These are phyloP conservation scores for Lapara coniferarum DNA, from an alignment of 2,888 invertebrate genomes.

Conservation along the genomic window DNA sequence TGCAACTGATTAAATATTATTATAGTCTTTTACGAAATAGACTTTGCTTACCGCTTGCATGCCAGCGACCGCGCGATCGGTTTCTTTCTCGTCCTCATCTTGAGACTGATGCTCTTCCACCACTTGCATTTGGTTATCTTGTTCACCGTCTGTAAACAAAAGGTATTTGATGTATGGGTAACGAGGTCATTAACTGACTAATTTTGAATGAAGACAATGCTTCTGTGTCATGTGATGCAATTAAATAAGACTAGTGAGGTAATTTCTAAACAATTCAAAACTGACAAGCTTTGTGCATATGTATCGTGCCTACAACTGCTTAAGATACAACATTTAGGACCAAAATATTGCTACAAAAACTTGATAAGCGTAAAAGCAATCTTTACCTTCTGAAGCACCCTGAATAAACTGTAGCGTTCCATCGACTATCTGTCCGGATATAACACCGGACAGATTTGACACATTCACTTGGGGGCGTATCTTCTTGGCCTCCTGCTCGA, in stretches of 20 bases:
- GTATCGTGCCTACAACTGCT: too few relatives aligned
- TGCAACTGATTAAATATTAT: too few relatives aligned
- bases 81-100: constrained; percentile 28
- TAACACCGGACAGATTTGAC: constrained; percentile 62
- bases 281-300: too few relatives aligned
- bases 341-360: too few relatives aligned
- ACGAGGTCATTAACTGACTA: not conserved
- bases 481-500: constrained; percentile 76
- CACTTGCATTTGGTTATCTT: constrained; percentile 30
- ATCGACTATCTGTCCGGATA: constrained; percentile 72
- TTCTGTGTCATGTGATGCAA: too few relatives aligned
- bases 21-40: too few relatives aligned
- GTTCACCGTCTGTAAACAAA: constrained; percentile 25
- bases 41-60: constrained; percentile 29
- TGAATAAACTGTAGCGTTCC: constrained; percentile 68
- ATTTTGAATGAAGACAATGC: not conserved
- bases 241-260: too few relatives aligned
- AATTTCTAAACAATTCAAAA: too few relatives aligned
- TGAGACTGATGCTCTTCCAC: constrained; percentile 17
- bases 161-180: not conserved
- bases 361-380: too few relatives aligned
- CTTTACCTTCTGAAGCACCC: constrained; percentile 19
- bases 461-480: constrained; percentile 72
- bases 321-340: too few relatives aligned
- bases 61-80: constrained; percentile 28